Evolutionary conservation across 92 coral and sea anemone species (phyloP), one percentile per base, ranked within the genome.

Genomic region (Desmophyllum pertusum): DNA sequence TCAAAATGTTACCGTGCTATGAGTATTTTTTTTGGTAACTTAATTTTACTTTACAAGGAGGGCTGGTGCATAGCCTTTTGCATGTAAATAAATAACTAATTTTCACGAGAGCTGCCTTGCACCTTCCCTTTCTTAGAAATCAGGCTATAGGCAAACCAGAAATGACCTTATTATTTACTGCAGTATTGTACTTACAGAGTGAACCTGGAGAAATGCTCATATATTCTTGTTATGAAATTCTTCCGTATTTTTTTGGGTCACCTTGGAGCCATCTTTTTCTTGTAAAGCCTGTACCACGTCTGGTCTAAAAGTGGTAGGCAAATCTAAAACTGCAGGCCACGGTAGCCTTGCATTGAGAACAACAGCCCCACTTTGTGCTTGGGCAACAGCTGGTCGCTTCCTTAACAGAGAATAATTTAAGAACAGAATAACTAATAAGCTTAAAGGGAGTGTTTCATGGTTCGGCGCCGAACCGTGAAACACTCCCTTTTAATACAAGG

Each of bases 181-280:
- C n/a, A n/a, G n/a, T n/a, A n/a, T n/a, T n/a, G n/a, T n/a, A 90
- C 93, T 84, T 91, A 91, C 94, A 87, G 76, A 29, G 91, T 91
- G 51, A 45, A 92, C 70, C 87, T 66, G 15, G 93, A 86, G 67
- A 89, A 92, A 72, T 86, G 80, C 23, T 86, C 95, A 52, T 68
- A 85, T 4, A 89, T 33, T 70, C 76, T 81, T 6, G 64, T 23
- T 39, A 85, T 72, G 61, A 92, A 85, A 2, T 71, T 72, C 42
- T 42, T 85, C 38, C 95, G 52, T 51, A 89, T 51, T 73, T 84
- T 88, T 46, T 74, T 70, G 15, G 14, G 85, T 88, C 2, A 92
- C 4, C 46, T 73, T 76, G 15, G 46, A 33, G 57, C 40, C 23
- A n/a, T 80, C 70, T 25, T 38, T 42, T 53, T 48, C 78, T 64